These are phyloP conservation scores for Tetramorium parvispinum DNA, from an alignment of 1,140 invertebrate genomes.

Conservation along the genomic window DNA sequence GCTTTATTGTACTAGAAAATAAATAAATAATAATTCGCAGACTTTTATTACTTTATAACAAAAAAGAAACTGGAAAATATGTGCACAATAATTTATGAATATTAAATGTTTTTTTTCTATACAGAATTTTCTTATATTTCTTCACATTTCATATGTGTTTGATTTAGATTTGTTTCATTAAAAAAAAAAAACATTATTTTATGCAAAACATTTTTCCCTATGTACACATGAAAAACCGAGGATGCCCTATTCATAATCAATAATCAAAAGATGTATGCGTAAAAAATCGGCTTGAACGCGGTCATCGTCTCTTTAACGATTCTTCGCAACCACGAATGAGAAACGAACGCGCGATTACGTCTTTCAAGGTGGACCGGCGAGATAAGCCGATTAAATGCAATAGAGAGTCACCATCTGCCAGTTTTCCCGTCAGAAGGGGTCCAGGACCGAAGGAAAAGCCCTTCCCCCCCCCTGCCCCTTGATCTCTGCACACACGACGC, in stretches of 20 bases:
- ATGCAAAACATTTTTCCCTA: no score
- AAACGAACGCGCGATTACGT: constrained; percentile 37
- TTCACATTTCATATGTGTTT: no score
- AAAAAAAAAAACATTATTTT: no score
- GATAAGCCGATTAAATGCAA: constrained; percentile 82
- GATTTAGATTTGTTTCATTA: no score
- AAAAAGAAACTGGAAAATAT: not conserved
- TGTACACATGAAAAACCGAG: not conserved
- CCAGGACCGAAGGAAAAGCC: not conserved
- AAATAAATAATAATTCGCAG: not conserved
- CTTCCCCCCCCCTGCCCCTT: not conserved
- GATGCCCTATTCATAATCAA: not conserved
- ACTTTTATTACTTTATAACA: not conserved
- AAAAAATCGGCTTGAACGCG: not conserved
- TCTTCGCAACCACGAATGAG: constrained; percentile 24
- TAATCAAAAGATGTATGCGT: not conserved
- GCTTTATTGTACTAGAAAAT: not conserved
- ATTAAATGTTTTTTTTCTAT: not conserved
- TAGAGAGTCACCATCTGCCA: constrained; percentile 79
- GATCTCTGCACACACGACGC: not conserved
- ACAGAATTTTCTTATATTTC: no score
- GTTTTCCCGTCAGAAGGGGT: constrained; percentile 55
- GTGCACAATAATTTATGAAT: not conserved
- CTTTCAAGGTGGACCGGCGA: constrained; percentile 39
- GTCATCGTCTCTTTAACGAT: not conserved